phyloP scores from a whole-genome alignment of 2,888 invertebrate genomes.

The Drosophila nigritarsus region DNA sequence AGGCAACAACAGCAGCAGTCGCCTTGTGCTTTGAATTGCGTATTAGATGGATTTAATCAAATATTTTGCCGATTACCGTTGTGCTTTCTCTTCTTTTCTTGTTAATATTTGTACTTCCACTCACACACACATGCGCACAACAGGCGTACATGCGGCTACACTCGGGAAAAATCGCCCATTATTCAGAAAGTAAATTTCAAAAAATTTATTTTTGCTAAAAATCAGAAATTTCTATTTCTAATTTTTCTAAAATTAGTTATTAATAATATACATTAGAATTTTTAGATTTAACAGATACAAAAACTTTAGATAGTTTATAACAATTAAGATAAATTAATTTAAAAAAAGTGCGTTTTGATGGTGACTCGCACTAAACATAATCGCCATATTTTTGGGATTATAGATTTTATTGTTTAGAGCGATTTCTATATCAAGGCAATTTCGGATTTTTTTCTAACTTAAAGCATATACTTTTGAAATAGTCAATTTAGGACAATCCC shows the following conservation, averaged over 20 bases:
- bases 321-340: neutral
- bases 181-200: neutral
- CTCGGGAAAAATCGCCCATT: constrained; percentile 13
- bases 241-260: too few species aligned
- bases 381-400: too few species aligned
- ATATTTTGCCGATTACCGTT: constrained; percentile 22
- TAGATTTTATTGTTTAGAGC: too few species aligned
- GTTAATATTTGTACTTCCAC: neutral
- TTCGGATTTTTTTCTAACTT: too few species aligned
- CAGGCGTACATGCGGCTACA: constrained; percentile 20
- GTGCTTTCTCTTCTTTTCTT: constrained; percentile 6
- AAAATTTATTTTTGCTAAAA: neutral
- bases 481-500: neutral
- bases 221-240: too few species aligned
- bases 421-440: too few species aligned
- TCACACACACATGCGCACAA: constrained; percentile 10
- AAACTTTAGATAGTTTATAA: too few species aligned
- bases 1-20: constrained; percentile 12
- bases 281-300: neutral
- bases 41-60: constrained; percentile 56
- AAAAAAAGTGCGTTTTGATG: neutral
- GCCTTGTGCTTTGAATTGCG: constrained; percentile 48
- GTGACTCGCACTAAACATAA: neutral
- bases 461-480: neutral
- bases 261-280: neutral